Evolutionary conservation across 2,888 invertebrate genomes (phyloP).

Genomic region (Cephus runcator): DNA sequence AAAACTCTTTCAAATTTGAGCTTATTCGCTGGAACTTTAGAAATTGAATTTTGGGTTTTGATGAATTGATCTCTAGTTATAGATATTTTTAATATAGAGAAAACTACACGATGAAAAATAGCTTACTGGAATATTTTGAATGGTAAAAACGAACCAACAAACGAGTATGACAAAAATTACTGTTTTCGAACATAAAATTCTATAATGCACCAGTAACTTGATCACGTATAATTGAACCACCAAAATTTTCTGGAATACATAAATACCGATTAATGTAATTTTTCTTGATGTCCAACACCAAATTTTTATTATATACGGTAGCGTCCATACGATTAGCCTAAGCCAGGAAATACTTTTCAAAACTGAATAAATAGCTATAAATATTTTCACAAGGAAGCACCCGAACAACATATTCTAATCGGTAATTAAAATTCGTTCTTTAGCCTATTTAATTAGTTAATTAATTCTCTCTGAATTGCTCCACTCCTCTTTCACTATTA

Average conservation of each 20-base stretch:
- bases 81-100: too few species aligned
- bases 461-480: too few species aligned
- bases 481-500: too few species aligned
- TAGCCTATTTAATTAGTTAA: too few species aligned
- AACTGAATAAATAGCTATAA: not conserved
- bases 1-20: too few species aligned
- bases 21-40: too few species aligned
- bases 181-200: conserved; percentile 14
- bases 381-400: not conserved
- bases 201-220: not conserved
- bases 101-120: too few species aligned
- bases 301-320: not conserved
- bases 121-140: conserved; percentile 4
- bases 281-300: not conserved
- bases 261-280: not conserved
- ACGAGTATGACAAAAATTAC: conserved; percentile 10
- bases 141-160: conserved; percentile 11
- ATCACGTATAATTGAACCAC: not conserved
- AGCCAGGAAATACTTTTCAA: not conserved
- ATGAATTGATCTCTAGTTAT: too few species aligned
- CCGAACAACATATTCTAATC: too few species aligned
- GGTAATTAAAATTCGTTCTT: too few species aligned
- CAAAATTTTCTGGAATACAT: not conserved
- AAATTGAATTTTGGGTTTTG: too few species aligned
- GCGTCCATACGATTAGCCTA: not conserved